Percentiles rank a stretch among this genome's conserved stretches.
Evolutionary conservation across 2,113 vertebrate genomes (phyloP).

Genomic region (Passer montanus): DNA sequence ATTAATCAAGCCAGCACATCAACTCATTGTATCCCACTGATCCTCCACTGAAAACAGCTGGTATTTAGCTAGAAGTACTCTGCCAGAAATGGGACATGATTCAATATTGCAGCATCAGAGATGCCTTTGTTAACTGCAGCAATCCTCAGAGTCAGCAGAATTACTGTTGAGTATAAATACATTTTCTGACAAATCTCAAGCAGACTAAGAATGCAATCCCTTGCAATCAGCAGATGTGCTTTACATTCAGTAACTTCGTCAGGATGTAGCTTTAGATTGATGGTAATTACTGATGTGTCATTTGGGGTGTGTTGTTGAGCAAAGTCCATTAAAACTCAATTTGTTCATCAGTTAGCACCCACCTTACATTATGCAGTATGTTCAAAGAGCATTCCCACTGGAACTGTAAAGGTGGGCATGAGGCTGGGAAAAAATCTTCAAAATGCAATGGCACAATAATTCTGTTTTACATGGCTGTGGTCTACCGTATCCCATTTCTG

Average conservation of each 20-base stretch:
- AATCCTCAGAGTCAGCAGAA: constrained; percentile 53
- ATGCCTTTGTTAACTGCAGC: constrained; percentile 50
- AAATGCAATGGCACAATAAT: not conserved
- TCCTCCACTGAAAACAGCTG: constrained; percentile 56
- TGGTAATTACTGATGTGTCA: constrained; percentile 47
- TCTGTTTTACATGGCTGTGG: not conserved
- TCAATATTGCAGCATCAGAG: constrained; percentile 51
- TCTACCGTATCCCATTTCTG: not conserved
- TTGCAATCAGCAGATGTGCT: constrained; percentile 49
- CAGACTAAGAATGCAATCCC: not conserved
- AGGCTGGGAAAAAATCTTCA: not conserved
- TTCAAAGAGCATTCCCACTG: not conserved
- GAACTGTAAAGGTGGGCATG: not conserved
- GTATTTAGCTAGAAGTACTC: constrained; percentile 41
- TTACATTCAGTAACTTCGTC: constrained; percentile 21
- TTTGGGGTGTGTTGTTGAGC: constrained; percentile 48
- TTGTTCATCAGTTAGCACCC: constrained; percentile 39
- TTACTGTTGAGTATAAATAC: constrained; percentile 52
- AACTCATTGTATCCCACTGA: constrained; percentile 19
- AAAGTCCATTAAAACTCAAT: constrained; percentile 55
- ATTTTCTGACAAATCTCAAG: constrained; percentile 45
- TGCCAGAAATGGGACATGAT: constrained; percentile 47
- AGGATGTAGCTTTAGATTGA: constrained; percentile 49
- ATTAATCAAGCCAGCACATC: constrained; percentile 54
- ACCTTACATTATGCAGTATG: not conserved